Percentiles rank a stretch among this genome's conserved stretches.
These are phyloP conservation scores for Artibeus jamaicensis DNA, from an alignment of 2,797 vertebrate genomes.

Conservation along the genomic window DNA sequence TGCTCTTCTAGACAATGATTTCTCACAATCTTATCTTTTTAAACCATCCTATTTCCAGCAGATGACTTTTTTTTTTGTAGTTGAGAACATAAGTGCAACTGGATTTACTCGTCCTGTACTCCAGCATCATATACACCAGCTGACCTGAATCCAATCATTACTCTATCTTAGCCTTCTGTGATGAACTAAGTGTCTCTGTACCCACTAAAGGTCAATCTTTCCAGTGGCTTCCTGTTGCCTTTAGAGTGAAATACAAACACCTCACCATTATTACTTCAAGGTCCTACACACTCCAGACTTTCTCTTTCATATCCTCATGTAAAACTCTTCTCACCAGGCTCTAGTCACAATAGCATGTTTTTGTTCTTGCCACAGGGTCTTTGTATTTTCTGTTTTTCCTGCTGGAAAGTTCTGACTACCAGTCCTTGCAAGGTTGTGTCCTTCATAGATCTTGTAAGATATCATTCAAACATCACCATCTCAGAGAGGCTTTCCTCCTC, in stretches of 20 bases:
- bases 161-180: background rate
- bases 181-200: background rate
- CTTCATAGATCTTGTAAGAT: background rate
- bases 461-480: background rate
- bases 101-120: no score
- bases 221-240: background rate
- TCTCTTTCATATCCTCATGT: background rate
- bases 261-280: background rate
- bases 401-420: background rate
- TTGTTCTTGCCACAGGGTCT: background rate
- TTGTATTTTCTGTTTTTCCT: background rate
- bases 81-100: background rate
- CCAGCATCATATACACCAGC: background rate
- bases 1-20: background rate
- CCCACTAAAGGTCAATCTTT: no score
- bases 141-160: fast-evolving
- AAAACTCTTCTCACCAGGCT: background rate
- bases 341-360: background rate
- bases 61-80: background rate
- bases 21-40: background rate
- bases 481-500: background rate
- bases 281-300: fast-evolving
- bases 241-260: background rate
- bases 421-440: background rate
- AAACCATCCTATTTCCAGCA: background rate